Conservation (phyloP, 2,113 vertebrate species). For the Lanius ludovicianus region DNA sequence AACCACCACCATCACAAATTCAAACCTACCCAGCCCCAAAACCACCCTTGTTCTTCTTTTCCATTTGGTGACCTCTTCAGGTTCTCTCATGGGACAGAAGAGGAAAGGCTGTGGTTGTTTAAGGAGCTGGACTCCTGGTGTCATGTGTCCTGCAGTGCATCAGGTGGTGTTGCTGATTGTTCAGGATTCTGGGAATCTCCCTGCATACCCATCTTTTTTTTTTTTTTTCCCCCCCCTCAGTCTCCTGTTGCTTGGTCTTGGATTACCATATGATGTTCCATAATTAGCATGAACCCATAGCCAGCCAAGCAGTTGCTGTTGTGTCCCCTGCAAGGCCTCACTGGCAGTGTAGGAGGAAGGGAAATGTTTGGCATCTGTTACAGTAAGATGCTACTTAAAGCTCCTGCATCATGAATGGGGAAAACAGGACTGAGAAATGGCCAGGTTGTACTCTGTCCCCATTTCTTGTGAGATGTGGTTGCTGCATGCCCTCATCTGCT, state of each 20-base stretch:
- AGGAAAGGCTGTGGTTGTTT: not conserved
- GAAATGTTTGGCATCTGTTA: not conserved
- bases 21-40: not conserved
- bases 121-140: not conserved
- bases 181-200: not conserved
- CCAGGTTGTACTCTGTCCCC: not conserved
- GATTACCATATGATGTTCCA: not conserved
- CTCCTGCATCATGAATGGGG: not conserved
- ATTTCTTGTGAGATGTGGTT: not conserved
- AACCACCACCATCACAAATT: not conserved
- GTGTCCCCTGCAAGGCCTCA: not conserved
- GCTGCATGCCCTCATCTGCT: not conserved
- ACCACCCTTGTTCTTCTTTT: not conserved
- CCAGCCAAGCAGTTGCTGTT: not conserved
- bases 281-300: not conserved
- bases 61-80: not conserved
- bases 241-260: not conserved
- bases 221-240: not conserved
- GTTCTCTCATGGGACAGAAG: not conserved
- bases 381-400: not conserved
- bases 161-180: not conserved
- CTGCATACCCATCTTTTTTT: not conserved
- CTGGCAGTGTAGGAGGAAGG: not conserved
- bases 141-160: not conserved
- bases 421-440: not conserved